phyloP scores from a whole-genome alignment of 2,797 vertebrate species.

The Dendrocincla tyrannina region DNA sequence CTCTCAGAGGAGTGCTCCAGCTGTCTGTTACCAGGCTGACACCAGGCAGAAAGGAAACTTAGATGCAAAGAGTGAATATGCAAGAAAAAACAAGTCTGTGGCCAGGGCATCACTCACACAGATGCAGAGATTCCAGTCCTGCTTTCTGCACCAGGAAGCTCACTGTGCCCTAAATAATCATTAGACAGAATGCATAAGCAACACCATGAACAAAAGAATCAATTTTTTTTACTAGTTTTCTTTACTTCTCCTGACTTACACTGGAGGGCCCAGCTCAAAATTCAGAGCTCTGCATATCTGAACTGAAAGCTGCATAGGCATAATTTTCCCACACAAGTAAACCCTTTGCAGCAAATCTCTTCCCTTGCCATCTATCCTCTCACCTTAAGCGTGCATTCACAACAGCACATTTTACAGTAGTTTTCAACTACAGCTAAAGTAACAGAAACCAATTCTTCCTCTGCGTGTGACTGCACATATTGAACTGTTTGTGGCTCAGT shows the following conservation, averaged over 20 bases:
- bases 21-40: constrained; percentile 42
- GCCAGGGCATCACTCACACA: background rate
- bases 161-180: background rate
- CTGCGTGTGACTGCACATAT: background rate
- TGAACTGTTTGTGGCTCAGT: background rate
- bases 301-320: background rate
- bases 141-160: background rate
- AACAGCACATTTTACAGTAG: background rate
- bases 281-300: background rate
- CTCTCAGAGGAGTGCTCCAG: constrained; percentile 46
- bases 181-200: background rate
- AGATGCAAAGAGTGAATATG: background rate
- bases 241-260: background rate
- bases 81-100: background rate
- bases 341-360: background rate
- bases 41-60: constrained; percentile 26
- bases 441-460: background rate
- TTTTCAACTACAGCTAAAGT: background rate
- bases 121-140: background rate
- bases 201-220: background rate
- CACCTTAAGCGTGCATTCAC: background rate
- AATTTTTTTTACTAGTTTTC: background rate
- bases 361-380: background rate
- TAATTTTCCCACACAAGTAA: background rate
- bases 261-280: background rate